Base-by-base conservation (phyloP, 1,140 invertebrate genomes). In the Charaxes varanes region DNA sequence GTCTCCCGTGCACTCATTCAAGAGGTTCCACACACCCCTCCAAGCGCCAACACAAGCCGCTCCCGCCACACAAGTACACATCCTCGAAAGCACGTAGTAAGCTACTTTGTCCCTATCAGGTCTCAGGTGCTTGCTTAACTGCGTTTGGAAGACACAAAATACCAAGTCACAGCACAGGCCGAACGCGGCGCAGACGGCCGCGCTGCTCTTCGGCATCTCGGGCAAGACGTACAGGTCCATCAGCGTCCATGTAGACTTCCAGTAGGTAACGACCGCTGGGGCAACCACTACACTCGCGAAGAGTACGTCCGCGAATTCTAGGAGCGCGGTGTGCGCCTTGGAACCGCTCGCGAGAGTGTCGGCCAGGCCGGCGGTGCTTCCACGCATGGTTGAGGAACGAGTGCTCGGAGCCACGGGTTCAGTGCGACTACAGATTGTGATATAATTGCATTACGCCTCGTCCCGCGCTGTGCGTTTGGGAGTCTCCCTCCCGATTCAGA, bases 171-270 rank as follows among this genome's bases (percentile, higher is more conserved):
- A 90, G 35, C 85, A 59, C 43, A 92, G 82, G 2, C 93, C 93
- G 43, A 94, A 87, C 0, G 76, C 50, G 2, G 91, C 82, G 28
- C 92, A 93, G n/a, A 87, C 77, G 6, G 88, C 67, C 5, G 88
- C 87, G 56, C 91, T 93, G 2, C 86, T 44, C 0, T 88, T 67
- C 6, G 74, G 62, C 15, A 89, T 63, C 0, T 85, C 71, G 1
- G 91, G 90, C 28, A 89, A 88, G 12, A 94, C 83, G 66, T 92
- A 90, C 15, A 88, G 61, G 44, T 91, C 91, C 86, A 93, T 90
- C 8, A 96, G 86, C 24, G 89, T 87, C 93, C 93, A 96, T 15
- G 92, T 93, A 32, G 93, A 92, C 15, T 94, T 86, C 94, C 94
- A 96, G 65, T 94, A 95, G 27, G 89, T 88, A 4, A 96, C 92